Percentiles rank a stretch among this genome's conserved stretches.
Conservation (phyloP, 1,140 invertebrate species). For the Drosophila serrata region DNA sequence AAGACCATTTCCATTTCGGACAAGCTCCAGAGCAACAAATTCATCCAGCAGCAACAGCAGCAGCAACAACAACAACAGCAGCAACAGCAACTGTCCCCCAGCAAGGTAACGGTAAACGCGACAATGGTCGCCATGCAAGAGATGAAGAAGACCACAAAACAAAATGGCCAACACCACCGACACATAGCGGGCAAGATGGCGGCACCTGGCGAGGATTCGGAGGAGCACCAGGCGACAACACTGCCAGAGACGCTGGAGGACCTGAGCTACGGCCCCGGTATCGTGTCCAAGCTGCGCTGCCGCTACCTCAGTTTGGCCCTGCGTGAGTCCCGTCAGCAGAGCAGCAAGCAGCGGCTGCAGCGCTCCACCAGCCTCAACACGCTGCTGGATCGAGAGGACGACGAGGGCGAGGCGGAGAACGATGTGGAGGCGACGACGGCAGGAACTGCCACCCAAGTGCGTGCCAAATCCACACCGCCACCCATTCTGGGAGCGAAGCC, state of each 20-base stretch:
- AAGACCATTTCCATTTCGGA: conserved; percentile 77
- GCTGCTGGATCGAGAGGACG: conserved; percentile 89
- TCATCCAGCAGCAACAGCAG: conserved; percentile 75
- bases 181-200: conserved; percentile 53
- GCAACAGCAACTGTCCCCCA: conserved; percentile 65
- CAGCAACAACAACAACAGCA: conserved; percentile 57
- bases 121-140: conserved; percentile 85
- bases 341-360: conserved; percentile 88
- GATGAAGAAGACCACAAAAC: conserved; percentile 79
- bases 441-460: conserved; percentile 24
- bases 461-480: conserved; percentile 44
- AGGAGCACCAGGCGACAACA: conserved; percentile 17
- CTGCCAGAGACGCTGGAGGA: conserved; percentile 87
- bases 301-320: conserved; percentile 93
- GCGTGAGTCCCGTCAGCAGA: conserved; percentile 89
- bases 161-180: conserved; percentile 80
- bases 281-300: conserved; percentile 94
- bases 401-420: conserved; percentile 57
- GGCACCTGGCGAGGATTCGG: conserved; percentile 29
- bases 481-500: conserved; percentile 64
- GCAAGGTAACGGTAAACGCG: conserved; percentile 77
- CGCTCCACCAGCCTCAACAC: conserved; percentile 94
- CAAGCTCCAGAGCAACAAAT: conserved; percentile 83
- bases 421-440: conserved; percentile 15
- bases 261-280: conserved; percentile 95